Conservation (phyloP, 2,797 vertebrate genomes). For the Mallotus villosus region DNA sequence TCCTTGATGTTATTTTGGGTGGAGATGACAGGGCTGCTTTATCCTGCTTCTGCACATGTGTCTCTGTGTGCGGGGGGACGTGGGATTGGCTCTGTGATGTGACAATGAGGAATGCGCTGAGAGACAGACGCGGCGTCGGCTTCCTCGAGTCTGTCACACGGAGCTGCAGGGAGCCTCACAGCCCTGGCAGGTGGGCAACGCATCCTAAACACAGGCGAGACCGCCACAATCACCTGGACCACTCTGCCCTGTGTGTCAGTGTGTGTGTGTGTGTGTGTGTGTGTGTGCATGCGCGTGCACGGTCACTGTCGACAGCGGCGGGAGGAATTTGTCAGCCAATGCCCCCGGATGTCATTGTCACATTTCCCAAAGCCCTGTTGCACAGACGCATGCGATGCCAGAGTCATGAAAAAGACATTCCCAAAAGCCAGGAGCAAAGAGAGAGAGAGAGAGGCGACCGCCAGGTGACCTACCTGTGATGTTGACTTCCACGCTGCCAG, state of each 20-base stretch:
- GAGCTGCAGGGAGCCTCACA: conserved; percentile 22
- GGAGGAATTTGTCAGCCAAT: neutral
- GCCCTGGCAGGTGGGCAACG: conserved; percentile 13
- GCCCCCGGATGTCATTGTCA: neutral
- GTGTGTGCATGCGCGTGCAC: conserved; percentile 18
- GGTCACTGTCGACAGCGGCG: neutral
- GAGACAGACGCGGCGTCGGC: conserved; percentile 28
- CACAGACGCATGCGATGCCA: conserved; percentile 52
- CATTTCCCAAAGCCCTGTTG: conserved; percentile 28
- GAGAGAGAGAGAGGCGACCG: neutral
- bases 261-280: conserved; percentile 3
- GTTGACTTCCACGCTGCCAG: conserved; percentile 93
- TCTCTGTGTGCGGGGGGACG: conserved; percentile 24
- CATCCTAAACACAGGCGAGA: conserved; percentile 8
- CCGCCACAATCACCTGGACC: conserved; percentile 22
- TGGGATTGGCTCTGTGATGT: conserved; percentile 29
- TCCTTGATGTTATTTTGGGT: conserved; percentile 61
- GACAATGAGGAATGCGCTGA: conserved; percentile 37
- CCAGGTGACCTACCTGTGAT: conserved; percentile 86
- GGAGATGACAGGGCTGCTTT: conserved; percentile 54
- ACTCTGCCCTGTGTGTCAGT: neutral
- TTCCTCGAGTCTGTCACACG: conserved; percentile 32
- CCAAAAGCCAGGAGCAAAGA: neutral
- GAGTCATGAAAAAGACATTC: conserved; percentile 1
- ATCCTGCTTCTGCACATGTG: conserved; percentile 47